Evolutionary conservation across 2,797 vertebrate species (phyloP).

Genomic region (Pseudotriccus pelzelni): DNA sequence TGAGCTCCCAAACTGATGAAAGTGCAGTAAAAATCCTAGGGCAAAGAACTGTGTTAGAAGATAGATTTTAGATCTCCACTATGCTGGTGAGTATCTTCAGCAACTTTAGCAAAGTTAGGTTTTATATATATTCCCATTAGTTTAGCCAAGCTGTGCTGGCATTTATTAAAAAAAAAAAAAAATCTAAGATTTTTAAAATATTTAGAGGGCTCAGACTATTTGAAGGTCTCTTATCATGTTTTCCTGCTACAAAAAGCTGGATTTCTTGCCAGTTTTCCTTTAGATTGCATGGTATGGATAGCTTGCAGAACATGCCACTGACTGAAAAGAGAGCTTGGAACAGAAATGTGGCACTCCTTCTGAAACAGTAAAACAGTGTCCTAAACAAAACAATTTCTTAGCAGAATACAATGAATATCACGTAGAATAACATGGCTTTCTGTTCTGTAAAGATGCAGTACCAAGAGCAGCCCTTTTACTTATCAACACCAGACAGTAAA

Average conservation of each 20-base stretch:
- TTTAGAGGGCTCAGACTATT: background rate
- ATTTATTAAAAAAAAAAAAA: background rate
- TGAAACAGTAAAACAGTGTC: background rate
- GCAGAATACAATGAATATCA: background rate
- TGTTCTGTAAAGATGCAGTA: background rate
- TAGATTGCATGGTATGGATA: background rate
- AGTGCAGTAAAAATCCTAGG: background rate
- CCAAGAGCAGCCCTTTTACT: background rate
- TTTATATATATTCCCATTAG: background rate
- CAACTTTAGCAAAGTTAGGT: background rate
- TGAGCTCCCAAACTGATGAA: background rate
- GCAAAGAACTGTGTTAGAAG: background rate
- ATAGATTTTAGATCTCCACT: background rate
- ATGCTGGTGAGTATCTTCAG: background rate
- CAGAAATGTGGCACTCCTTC: background rate
- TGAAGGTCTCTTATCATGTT: background rate
- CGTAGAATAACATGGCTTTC: background rate
- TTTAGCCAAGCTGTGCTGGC: background rate
- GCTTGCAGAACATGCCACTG: background rate
- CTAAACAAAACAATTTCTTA: background rate
- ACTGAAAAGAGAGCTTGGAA: background rate
- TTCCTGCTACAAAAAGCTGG: background rate
- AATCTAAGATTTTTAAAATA: background rate
- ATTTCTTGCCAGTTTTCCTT: background rate
- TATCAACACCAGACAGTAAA: conserved; percentile 15